phyloP scores from a whole-genome alignment of 2,113 vertebrate species.

The Ictidomys tridecemlineatus region DNA sequence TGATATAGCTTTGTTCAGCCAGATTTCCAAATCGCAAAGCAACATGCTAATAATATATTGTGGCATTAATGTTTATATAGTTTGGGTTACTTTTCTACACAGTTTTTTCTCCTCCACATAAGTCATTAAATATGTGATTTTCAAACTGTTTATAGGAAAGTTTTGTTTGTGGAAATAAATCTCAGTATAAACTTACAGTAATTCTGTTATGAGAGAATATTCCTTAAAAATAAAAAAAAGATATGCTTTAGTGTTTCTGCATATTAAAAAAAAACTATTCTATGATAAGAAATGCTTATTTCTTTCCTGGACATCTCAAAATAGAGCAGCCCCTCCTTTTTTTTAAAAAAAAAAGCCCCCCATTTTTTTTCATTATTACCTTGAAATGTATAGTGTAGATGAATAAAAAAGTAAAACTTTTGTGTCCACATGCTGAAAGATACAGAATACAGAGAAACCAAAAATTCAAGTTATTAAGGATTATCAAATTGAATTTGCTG shows the following conservation, averaged over 20 bases:
- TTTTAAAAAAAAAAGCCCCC: background rate
- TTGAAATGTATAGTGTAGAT: slow-evolving; percentile 60
- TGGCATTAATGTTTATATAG: slow-evolving; percentile 41
- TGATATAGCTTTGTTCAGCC: slow-evolving; percentile 61
- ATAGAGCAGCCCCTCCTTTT: background rate
- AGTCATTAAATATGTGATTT: slow-evolving; percentile 64
- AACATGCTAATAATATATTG: background rate
- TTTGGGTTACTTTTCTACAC: slow-evolving; percentile 61
- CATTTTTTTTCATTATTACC: background rate
- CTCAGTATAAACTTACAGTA: slow-evolving; percentile 17
- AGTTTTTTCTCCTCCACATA: background rate
- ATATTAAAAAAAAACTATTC: slow-evolving; percentile 2
- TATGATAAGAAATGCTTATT: slow-evolving; percentile 19
- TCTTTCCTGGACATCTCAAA: slow-evolving; percentile 27
- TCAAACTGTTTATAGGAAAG: slow-evolving; percentile 46
- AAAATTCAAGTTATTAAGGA: slow-evolving; percentile 37
- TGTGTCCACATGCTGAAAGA: slow-evolving; percentile 37
- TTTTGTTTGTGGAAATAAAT: slow-evolving; percentile 57
- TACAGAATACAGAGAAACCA: background rate
- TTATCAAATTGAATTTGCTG: slow-evolving; percentile 37
- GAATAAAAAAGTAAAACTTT: slow-evolving; percentile 3
- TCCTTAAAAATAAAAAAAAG: slow-evolving; percentile 20
- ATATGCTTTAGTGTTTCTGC: slow-evolving; percentile 26
- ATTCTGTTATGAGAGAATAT: slow-evolving; percentile 11
- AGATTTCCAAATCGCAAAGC: slow-evolving; percentile 63